Evolutionary conservation across 37 sponge, comb jelly and placozoan species (phyloP), one percentile per base, ranked within the genome.

Genomic region (Chondrosia reniformis): DNA sequence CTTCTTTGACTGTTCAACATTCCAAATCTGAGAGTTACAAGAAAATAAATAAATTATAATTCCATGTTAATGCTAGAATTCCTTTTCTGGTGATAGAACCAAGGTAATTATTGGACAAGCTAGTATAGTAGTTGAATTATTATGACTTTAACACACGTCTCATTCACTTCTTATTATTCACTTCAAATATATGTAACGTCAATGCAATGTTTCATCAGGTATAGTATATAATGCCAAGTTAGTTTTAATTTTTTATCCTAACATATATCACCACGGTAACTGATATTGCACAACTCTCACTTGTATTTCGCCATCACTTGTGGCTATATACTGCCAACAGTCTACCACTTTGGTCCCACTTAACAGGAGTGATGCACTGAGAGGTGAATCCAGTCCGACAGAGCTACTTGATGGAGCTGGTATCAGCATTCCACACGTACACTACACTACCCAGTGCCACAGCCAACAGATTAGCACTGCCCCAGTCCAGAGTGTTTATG

Each of bases 401-500:
- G 17, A 89, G 64, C 33, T 77, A 45, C n/a, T 61, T 78, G 43
- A 67, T 77, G 36, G 33, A 81, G 31, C 92, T 92, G 46, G 46
- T 86, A 15, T 59, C 67, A 30, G 89, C 84, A 74, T 94, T 80
- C 75, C 91, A 84, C 32, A 97, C 33, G 81, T 93, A 94, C 30
- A 97, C 89, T 38, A 75, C 54, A 32, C 32, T 59, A 27, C 95
- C 85, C 75, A 97, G 67, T 6, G 84, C 97, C 3, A 97, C 77
- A 62, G 89, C 95, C 57, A 97, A 45, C 44, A 58, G 52, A 44
- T 89, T 88, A 25, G 15, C 33, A 25, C 15, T 73, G n/a, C 95
- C 84, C 97, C 97, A 97, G 72, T 97, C 92, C 43, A 97, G 76
- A 15, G 95, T 46, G 77, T 94, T 97, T 24, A 94, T 63, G 71